Conservation (phyloP, 2,888 invertebrate genomes). For the Tipula helvola region DNA sequence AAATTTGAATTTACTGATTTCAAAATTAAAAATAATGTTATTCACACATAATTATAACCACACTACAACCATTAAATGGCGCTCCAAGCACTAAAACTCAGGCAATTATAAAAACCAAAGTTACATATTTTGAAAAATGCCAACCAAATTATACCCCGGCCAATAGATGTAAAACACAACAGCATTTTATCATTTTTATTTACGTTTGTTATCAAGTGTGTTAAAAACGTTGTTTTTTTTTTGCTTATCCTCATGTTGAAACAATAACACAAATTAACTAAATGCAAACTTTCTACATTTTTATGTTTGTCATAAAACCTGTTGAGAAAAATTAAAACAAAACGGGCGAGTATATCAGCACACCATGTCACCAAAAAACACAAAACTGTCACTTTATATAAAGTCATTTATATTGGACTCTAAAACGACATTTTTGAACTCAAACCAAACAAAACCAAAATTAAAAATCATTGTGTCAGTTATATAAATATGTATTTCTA, state of each 20-base stretch:
- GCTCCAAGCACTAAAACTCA: background rate
- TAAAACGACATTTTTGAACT: background rate
- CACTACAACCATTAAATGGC: background rate
- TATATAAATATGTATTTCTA: background rate
- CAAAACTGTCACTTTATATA: background rate
- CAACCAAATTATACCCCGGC: background rate
- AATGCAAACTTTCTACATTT: background rate
- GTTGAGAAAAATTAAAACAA: background rate
- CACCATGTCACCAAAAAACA: background rate
- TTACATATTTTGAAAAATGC: background rate
- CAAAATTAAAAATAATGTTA: background rate
- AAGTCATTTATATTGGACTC: background rate
- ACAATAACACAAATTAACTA: background rate
- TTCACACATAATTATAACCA: background rate
- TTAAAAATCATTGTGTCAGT: background rate
- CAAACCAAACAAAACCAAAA: background rate
- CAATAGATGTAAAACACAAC: background rate
- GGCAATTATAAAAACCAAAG: background rate
- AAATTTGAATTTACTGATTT: no score
- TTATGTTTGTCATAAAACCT: background rate
- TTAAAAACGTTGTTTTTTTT: background rate
- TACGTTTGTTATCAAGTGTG: background rate
- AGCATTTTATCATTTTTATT: background rate
- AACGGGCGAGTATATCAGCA: background rate
- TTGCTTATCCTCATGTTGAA: background rate